These are phyloP conservation scores for Pseudachorutes palmiensis DNA, from an alignment of 1,140 invertebrate species.

Conservation along the genomic window DNA sequence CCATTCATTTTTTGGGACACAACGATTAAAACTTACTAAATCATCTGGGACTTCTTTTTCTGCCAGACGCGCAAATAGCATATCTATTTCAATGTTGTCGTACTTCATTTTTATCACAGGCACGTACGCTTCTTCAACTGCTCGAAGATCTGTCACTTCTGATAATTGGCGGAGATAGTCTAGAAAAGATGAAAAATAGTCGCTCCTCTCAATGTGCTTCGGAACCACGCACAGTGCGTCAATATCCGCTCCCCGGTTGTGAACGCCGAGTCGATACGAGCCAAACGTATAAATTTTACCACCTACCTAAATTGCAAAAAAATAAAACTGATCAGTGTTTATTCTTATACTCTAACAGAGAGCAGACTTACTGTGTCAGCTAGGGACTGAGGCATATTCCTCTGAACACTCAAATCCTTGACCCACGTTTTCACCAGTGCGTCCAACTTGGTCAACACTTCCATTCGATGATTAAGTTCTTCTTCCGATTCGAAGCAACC, in stretches of 20 bases:
- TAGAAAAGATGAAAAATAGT: slow-evolving; percentile 93
- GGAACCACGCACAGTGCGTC: slow-evolving; percentile 97
- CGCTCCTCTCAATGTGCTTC: slow-evolving; percentile 80
- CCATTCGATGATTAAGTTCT: slow-evolving; percentile 74
- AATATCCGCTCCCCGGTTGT: slow-evolving; percentile 96
- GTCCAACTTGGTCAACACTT: slow-evolving; percentile 68
- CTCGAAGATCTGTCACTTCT: slow-evolving; percentile 74
- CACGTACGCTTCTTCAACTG: slow-evolving; percentile 97
- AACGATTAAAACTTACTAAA: slow-evolving; percentile 45
- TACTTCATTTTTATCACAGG: slow-evolving; percentile 99
- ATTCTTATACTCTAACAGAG: not conserved
- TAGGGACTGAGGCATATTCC: slow-evolving; percentile 77
- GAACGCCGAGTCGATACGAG: slow-evolving; percentile 84
- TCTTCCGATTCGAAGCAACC: slow-evolving; percentile 85
- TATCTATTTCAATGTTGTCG: slow-evolving; percentile 97
- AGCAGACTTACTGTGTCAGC: slow-evolving; percentile 55
- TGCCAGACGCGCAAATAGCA: slow-evolving; percentile 89
- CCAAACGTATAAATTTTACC: slow-evolving; percentile 99
- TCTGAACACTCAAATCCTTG: slow-evolving; percentile 70
- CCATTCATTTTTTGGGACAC: too few species aligned
- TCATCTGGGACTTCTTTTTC: slow-evolving; percentile 80
- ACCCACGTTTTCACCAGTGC: slow-evolving; percentile 87
- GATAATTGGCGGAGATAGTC: slow-evolving; percentile 77
- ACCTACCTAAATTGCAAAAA: slow-evolving; percentile 52
- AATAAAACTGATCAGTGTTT: not conserved